Evolutionary conservation across 92 coral and sea anemone genomes (phyloP).

Genomic region (Porites evermanni): DNA sequence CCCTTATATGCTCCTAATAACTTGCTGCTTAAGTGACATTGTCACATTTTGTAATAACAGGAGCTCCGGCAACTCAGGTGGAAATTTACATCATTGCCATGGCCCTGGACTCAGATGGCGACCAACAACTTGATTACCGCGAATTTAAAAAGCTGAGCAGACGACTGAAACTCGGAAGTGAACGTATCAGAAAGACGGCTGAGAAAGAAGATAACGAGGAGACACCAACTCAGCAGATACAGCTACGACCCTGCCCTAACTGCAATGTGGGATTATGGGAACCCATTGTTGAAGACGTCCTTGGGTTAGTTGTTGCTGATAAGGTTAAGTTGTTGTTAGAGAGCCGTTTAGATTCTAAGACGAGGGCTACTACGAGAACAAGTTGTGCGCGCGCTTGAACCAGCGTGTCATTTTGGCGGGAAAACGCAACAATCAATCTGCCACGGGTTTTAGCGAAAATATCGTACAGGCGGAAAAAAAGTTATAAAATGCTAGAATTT

Average conservation of each 20-base stretch:
- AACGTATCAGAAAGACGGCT: not conserved
- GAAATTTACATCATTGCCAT: slow-evolving; percentile 77
- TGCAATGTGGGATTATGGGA: slow-evolving; percentile 80
- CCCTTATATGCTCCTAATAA: too few relatives aligned
- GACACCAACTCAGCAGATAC: slow-evolving; percentile 3
- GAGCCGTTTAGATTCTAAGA: too few relatives aligned
- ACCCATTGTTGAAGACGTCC: slow-evolving; percentile 40
- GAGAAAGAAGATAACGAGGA: slow-evolving; percentile 30
- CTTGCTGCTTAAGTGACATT: not conserved
- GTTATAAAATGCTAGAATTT: too few relatives aligned
- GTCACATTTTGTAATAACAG: slow-evolving; percentile 13
- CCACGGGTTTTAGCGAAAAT: too few relatives aligned
- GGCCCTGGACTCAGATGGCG: slow-evolving; percentile 73
- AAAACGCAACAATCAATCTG: too few relatives aligned
- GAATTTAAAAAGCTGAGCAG: slow-evolving; percentile 62
- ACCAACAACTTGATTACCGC: slow-evolving; percentile 63
- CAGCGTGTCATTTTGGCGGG: too few relatives aligned
- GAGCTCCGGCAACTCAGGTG: slow-evolving; percentile 74
- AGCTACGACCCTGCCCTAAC: slow-evolving; percentile 68
- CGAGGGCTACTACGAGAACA: too few relatives aligned
- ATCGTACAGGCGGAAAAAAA: too few relatives aligned
- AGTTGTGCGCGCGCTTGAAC: too few relatives aligned
- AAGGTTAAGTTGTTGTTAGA: too few relatives aligned
- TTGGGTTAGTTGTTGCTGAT: slow-evolving; percentile 34
- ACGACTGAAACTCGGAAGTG: slow-evolving; percentile 8